Evolutionary conservation across 2,888 invertebrate genomes (phyloP), one percentile per base, ranked within the genome.

Genomic region (Caenorhabditis sp.): DNA sequence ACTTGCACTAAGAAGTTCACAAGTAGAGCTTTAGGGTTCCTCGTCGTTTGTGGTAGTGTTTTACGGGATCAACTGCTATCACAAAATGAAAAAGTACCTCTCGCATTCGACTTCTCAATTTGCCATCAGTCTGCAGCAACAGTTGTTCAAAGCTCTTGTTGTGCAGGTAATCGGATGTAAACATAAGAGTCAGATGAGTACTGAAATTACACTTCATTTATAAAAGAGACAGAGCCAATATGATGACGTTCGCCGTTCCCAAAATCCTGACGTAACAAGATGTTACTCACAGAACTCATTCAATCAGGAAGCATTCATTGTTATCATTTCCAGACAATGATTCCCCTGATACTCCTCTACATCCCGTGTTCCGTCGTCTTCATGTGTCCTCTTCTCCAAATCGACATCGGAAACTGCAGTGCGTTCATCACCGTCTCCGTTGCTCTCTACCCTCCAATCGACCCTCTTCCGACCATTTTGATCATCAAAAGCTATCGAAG

Each of bases 101-200:
- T 32, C 55, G 24, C 56, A 22, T 6, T 47, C 71, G 9, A 56
- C 71, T 15, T 64, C 71, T 8, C 40, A 32, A 9, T 72, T 64
- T 18, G 53, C 64, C 44, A 55, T 62, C 51, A 50, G 62, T 24
- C 58, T 72, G 0, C 72, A 72, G 37, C 53, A 77, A 3, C 77
- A 77, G 28, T 15, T 64, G 56, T 77, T 77, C 56, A 69, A 77
- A 8, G 69, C 68, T 0, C 47, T 68, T 13, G 62, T 77, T 55
- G 44, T 60, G 37, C 70, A 71, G 70, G 70, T 47, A 18, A 18
- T 40, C 13, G 32, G 9, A 32, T 11, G 8, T 5, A 15, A 40
- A 15, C 32, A 32, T n/a, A n/a, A n/a, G n/a, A n/a, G n/a, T n/a
- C n/a, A n/a, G n/a, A n/a, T n/a, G n/a, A n/a, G n/a, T n/a, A n/a